Conservation (phyloP, 1,140 invertebrate species). For the Penaeus indicus region DNA sequence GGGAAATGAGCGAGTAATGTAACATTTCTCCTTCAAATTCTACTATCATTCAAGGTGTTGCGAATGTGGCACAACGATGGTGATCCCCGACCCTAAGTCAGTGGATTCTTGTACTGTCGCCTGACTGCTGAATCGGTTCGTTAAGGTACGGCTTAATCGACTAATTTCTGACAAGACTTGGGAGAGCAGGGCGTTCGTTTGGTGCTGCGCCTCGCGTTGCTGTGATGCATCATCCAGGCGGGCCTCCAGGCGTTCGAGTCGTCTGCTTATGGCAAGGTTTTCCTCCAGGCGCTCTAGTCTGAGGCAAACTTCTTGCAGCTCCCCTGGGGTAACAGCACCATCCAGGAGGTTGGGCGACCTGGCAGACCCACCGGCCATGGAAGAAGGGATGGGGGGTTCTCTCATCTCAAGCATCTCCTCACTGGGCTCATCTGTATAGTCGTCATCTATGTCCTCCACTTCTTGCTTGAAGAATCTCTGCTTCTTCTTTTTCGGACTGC, state of each 20-base stretch:
- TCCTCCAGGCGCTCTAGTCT: slow-evolving; percentile 41
- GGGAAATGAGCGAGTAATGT: too few relatives aligned
- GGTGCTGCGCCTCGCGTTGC: slow-evolving; percentile 26
- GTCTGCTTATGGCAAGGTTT: slow-evolving; percentile 27
- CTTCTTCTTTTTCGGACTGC: slow-evolving; percentile 6
- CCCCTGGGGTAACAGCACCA: not conserved
- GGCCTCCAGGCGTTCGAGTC: slow-evolving; percentile 39
- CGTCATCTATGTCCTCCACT: slow-evolving; percentile 19
- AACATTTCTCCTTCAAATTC: too few relatives aligned
- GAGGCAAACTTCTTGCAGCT: slow-evolving; percentile 31
- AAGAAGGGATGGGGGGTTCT: not conserved
- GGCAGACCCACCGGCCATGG: not conserved
- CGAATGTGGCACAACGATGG: slow-evolving; percentile 45
- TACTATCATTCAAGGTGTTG: too few relatives aligned
- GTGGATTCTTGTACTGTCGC: slow-evolving; percentile 13
- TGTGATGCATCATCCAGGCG: slow-evolving; percentile 26
- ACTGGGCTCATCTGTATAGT: not conserved
- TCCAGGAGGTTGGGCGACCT: not conserved
- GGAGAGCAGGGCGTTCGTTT: slow-evolving; percentile 28
- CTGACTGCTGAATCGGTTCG: not conserved
- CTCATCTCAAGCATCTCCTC: not conserved
- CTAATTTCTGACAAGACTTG: slow-evolving; percentile 40
- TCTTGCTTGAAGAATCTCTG: slow-evolving; percentile 41
- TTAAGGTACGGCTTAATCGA: slow-evolving; percentile 28
- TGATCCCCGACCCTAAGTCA: slow-evolving; percentile 41